phyloP scores from a whole-genome alignment of 2,888 invertebrate species.

The Patella ulyssiponensis region DNA sequence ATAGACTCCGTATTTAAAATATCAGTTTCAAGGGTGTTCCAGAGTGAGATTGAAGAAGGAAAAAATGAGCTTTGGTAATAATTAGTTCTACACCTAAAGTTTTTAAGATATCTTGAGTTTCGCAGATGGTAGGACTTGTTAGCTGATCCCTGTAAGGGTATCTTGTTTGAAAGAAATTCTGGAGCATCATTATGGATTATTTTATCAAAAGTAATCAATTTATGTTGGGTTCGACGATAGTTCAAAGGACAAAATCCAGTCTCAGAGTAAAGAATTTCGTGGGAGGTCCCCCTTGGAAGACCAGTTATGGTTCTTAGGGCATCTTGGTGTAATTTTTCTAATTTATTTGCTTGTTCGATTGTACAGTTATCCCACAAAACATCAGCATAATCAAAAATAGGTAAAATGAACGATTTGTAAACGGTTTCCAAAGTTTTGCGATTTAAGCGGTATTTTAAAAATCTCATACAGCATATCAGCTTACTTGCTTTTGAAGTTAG shows the following conservation, averaged over 20 bases:
- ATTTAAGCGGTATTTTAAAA: too few species aligned
- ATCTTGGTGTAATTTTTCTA: too few species aligned
- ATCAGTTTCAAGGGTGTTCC: too few species aligned
- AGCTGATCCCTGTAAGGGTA: not conserved
- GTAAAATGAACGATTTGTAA: conserved; percentile 2
- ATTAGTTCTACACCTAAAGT: not conserved
- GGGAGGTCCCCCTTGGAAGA: too few species aligned
- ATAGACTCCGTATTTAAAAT: too few species aligned
- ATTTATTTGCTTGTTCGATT: too few species aligned
- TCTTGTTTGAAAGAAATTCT: not conserved
- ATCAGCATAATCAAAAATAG: not conserved
- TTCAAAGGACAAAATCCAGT: not conserved
- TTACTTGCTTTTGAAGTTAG: too few species aligned
- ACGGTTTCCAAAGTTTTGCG: too few species aligned
- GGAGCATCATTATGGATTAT: not conserved
- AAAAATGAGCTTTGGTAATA: not conserved
- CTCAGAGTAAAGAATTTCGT: not conserved
- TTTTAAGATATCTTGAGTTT: not conserved
- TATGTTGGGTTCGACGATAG: not conserved
- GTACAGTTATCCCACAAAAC: not conserved
- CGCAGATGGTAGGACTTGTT: not conserved
- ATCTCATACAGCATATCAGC: not conserved
- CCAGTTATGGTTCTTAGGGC: too few species aligned
- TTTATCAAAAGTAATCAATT: not conserved
- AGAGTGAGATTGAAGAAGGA: not conserved